Evolutionary conservation across 2,797 vertebrate species (phyloP).

Genomic region (Manis javanica): DNA sequence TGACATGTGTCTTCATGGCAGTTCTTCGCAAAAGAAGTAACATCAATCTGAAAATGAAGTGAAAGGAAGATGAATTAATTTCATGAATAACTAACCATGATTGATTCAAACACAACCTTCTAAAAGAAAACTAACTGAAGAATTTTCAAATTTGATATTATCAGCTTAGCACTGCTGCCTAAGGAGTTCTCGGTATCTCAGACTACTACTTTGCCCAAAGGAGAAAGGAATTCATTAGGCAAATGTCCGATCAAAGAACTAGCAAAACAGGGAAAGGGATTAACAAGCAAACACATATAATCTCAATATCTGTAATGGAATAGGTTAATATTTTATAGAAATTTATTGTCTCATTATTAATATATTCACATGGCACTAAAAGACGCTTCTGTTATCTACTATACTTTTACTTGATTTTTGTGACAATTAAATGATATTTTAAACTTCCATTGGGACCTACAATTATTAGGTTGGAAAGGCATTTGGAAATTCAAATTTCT

Average conservation of each 20-base stretch:
- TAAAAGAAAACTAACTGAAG: neutral
- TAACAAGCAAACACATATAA: neutral
- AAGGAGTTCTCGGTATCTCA: neutral
- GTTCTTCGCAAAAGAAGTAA: constrained; percentile 98
- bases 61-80: neutral
- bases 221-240: neutral
- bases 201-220: neutral
- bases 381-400: neutral
- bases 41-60: constrained; percentile 91
- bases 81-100: neutral
- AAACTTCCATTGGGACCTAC: neutral
- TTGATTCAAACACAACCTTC: constrained; percentile 4
- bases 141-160: neutral
- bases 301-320: neutral
- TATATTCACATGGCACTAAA: neutral
- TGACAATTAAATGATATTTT: neutral
- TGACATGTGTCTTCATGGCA: constrained; percentile 98
- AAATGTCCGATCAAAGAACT: neutral
- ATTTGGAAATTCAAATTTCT: constrained; percentile 41
- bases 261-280: constrained; percentile 18
- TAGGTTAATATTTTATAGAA: neutral
- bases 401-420: neutral
- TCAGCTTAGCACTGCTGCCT: constrained; percentile 23
- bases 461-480: neutral
- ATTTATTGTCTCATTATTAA: neutral